Evolutionary conservation across 2,888 invertebrate genomes (phyloP), one percentile per base, ranked within the genome.

Genomic region (Callinectes sapidus): DNA sequence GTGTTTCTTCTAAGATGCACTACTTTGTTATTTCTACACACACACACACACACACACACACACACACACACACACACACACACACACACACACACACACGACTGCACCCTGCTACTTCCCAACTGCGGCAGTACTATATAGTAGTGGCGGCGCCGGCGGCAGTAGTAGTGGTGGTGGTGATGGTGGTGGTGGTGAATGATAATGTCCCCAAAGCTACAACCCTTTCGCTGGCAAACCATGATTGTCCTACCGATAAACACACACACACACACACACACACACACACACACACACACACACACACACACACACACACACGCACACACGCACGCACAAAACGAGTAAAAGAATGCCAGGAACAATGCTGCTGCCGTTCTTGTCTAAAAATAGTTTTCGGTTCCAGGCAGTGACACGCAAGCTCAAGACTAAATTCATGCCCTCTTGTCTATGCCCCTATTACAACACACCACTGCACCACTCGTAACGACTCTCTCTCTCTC

Each of bases 1-100:
- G 23, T 35, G n/a, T 87, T 87, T 35, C n/a, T 87, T 14, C 48
- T 23, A n/a, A 42, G 42, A 18, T 28, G 48, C 35, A 48, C 13
- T 87, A 87, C 16, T 81, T 32, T 32, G 81, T 16, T 32, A 81
- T 81, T 81, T 16, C 10, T 35, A 81, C 81, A 81, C 71, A 71
- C 66, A 71, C 71, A 87, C 42, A 42, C 39, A 87, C 87, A 87
- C 35, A 87, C 39, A 54, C 35, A 81, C 81, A 81, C 81, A 81
- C 81, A 81, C 81, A 81, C 81, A 81, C 81, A 81, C 81, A 81
- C 81, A 81, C 71, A 71, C 71, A 71, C 71, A 87, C 42, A 42
- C 39, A 87, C 87, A 87, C 35, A 87, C 39, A 54, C 54, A 48
- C 87, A 32, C 28, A 87, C 48, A 48, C 87, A 48, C 54, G 87